Base-by-base conservation (phyloP, 2,113 vertebrate genomes). In the Herpetotheres cachinnans region DNA sequence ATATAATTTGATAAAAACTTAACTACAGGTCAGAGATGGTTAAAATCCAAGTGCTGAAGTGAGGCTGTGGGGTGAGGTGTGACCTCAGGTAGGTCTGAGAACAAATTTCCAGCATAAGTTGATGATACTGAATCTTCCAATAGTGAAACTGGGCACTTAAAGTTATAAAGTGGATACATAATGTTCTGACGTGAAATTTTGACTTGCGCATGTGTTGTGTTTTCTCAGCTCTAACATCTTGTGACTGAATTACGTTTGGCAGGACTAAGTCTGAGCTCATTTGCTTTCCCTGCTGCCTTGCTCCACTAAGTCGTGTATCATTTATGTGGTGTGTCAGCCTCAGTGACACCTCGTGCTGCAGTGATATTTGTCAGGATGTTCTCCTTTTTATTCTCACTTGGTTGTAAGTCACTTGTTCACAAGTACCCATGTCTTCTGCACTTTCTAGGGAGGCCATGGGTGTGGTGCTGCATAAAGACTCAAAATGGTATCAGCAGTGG, bases 401-500 rank as follows among this genome's bases (percentile, higher is more conserved):
- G 29, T 7, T 70, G 1, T 11, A 5, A 42, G 55, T 36, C 18
- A 0, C 50, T 73, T 42, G 36, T 44, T 81, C 58, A 54, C 76
- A 19, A 86, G 44, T 49, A 58, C 30, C 25, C 4, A 0, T 26
- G 3, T 86, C 74, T 87, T 24, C 22, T 69, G 30, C 10, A 6
- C 56, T 92, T 82, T 62, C n/a, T 72, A 99, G 99, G 97, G 99
- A 99, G 73, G 99, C 99, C 10, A 98, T 99, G 98, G 99, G 99
- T 3, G 97, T 99, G 18, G 99, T 99, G 89, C 98, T 99, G 40
- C 99, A 99, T 95, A 99, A 99, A 86, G 99, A 99, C 97, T 99
- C 99, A 13, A 99, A 98, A 61, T 99, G 99, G 99, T 99, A 98
- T 97, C 99, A 99, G 94, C 99, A 99, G 97, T 99, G 99, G 99